A percentile compares a stretch with the other conserved stretches of the same genome.
These are phyloP conservation scores for Pituophis catenifer DNA, from an alignment of 2,113 vertebrate species.

Conservation along the genomic window DNA sequence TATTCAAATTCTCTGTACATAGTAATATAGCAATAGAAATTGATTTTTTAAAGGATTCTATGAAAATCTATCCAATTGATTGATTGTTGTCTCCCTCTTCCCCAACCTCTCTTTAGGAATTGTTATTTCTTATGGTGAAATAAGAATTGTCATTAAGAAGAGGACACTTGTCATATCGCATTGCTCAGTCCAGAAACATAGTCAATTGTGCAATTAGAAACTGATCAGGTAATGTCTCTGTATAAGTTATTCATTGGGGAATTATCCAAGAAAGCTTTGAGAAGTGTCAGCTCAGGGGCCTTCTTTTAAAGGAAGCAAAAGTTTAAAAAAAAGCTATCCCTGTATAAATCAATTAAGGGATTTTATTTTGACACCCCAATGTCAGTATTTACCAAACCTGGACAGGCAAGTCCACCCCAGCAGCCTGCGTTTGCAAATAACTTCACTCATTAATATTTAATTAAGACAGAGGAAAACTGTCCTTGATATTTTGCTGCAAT, in stretches of 20 bases:
- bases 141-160: constrained; percentile 41
- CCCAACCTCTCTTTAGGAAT: background rate
- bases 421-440: constrained; percentile 79
- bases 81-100: background rate
- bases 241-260: constrained; percentile 78
- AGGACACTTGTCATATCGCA: constrained; percentile 64
- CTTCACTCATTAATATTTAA: constrained; percentile 83
- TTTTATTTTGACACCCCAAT: constrained; percentile 74
- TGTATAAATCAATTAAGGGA: constrained; percentile 80
- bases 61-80: background rate
- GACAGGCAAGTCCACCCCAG: constrained; percentile 76
- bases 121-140: constrained; percentile 32
- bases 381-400: constrained; percentile 78
- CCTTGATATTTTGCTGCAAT: constrained; percentile 82
- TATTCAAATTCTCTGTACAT: background rate
- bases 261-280: constrained; percentile 67
- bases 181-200: constrained; percentile 74
- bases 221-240: constrained; percentile 68
- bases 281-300: constrained; percentile 71
- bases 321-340: constrained; percentile 43
- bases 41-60: background rate
- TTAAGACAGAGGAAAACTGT: constrained; percentile 83
- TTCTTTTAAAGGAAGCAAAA: constrained; percentile 61
- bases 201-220: constrained; percentile 71
- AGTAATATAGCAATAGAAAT: constrained; percentile 18